Evolutionary conservation across 2,113 vertebrate species (phyloP).

Genomic region (Marmota flaviventris): DNA sequence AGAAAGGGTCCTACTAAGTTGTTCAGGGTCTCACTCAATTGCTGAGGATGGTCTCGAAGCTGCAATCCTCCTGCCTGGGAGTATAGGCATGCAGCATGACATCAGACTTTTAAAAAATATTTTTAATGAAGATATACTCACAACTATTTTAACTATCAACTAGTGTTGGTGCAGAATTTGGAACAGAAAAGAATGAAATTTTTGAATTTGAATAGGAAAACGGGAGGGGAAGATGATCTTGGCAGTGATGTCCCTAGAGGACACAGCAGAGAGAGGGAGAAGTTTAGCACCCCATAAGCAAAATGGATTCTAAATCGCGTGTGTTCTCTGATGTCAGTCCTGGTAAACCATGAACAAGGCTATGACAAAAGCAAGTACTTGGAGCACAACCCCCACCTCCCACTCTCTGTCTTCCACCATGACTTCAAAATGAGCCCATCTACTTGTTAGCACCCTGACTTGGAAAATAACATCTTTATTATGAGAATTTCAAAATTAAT

Average conservation of each 20-base stretch:
- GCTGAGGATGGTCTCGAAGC: too few relatives aligned
- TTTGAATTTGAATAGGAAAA: not conserved
- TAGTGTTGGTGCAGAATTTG: not conserved
- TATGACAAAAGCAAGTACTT: not conserved
- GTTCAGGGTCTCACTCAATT: too few relatives aligned
- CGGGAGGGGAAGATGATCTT: not conserved
- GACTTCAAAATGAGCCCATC: not conserved
- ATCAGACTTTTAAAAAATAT: not conserved
- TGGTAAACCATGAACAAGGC: not conserved
- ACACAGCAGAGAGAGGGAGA: not conserved
- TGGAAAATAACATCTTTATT: not conserved
- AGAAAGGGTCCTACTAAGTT: too few relatives aligned
- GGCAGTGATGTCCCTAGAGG: not conserved
- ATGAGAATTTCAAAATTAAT: conserved; percentile 53
- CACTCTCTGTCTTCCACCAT: not conserved
- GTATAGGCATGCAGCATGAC: too few relatives aligned
- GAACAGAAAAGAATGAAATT: not conserved
- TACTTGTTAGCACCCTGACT: not conserved
- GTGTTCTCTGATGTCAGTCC: not conserved
- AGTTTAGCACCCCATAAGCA: not conserved
- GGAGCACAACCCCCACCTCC: not conserved
- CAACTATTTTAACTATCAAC: not conserved
- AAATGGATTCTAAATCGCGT: not conserved
- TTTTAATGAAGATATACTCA: not conserved
- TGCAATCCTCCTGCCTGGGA: too few relatives aligned